These are phyloP conservation scores for Ageneiosus marmoratus DNA, from an alignment of 2,113 vertebrate species.

Conservation along the genomic window DNA sequence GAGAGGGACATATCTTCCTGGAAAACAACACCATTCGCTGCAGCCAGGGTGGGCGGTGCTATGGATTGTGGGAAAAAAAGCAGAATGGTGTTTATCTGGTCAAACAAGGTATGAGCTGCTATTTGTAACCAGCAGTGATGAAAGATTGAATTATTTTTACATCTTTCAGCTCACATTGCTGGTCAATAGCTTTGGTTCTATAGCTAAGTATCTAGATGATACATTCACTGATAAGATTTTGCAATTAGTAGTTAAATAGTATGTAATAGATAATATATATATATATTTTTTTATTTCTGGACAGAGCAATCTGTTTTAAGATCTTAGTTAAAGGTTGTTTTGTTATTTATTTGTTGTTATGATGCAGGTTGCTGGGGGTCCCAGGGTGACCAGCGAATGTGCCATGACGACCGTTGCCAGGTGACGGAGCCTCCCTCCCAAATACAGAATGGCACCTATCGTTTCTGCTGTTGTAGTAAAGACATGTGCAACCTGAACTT, in stretches of 20 bases:
- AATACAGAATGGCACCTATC: conserved; percentile 83
- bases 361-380: conserved; percentile 87
- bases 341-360: too few species aligned
- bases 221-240: too few species aligned
- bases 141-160: too few species aligned
- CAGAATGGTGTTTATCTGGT: conserved; percentile 57
- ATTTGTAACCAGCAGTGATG: too few species aligned
- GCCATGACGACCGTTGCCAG: conserved; percentile 83
- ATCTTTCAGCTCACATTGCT: too few species aligned
- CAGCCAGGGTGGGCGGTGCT: conserved; percentile 61
- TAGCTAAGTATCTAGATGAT: too few species aligned
- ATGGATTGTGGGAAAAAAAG: conserved; percentile 67
- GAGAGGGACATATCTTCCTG: conserved; percentile 45
- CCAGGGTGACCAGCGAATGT: conserved; percentile 80
- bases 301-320: too few species aligned
- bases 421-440: conserved; percentile 79
- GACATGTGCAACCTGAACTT: conserved; percentile 93
- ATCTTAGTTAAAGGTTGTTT: too few species aligned
- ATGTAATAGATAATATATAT: too few species aligned
- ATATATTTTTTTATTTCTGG: too few species aligned
- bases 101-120: conserved; percentile 63
- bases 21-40: conserved; percentile 69
- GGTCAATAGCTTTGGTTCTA: too few species aligned
- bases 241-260: too few species aligned
- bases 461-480: conserved; percentile 91